phyloP scores from a whole-genome alignment of 2,113 vertebrate species.

The Coregonus clupeaformis region DNA sequence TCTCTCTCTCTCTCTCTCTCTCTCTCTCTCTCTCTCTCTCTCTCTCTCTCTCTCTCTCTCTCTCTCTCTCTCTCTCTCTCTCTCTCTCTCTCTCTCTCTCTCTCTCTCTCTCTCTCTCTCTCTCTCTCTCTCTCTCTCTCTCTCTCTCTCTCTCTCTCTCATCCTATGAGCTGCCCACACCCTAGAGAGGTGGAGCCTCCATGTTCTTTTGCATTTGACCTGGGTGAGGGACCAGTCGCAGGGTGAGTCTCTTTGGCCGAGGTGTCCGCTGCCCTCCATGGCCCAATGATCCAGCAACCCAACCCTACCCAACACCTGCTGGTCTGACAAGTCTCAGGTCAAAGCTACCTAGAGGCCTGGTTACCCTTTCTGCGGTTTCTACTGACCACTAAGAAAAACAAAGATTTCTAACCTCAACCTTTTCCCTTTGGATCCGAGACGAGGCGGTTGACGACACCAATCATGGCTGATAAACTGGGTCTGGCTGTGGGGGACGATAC shows the following conservation, averaged over 20 bases:
- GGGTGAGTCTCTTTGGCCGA: conserved; percentile 7
- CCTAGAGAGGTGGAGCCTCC: conserved; percentile 48
- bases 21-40: too few relatives aligned
- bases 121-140: too few relatives aligned
- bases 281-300: background rate
- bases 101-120: too few relatives aligned
- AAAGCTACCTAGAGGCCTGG: background rate
- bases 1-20: too few relatives aligned
- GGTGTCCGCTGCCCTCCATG: conserved; percentile 8
- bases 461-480: conserved; percentile 76
- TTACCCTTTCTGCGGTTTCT: background rate
- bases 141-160: too few relatives aligned
- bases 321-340: background rate
- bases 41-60: too few relatives aligned
- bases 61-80: too few relatives aligned
- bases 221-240: conserved; percentile 35
- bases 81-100: too few relatives aligned
- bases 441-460: conserved; percentile 37
- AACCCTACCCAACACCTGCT: background rate
- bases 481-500: conserved; percentile 79
- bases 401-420: background rate
- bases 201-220: conserved; percentile 29
- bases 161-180: too few relatives aligned
- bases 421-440: background rate
- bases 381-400: background rate